Conservation (phyloP, 2,113 vertebrate genomes). For the Melanerpes formicivorus region DNA sequence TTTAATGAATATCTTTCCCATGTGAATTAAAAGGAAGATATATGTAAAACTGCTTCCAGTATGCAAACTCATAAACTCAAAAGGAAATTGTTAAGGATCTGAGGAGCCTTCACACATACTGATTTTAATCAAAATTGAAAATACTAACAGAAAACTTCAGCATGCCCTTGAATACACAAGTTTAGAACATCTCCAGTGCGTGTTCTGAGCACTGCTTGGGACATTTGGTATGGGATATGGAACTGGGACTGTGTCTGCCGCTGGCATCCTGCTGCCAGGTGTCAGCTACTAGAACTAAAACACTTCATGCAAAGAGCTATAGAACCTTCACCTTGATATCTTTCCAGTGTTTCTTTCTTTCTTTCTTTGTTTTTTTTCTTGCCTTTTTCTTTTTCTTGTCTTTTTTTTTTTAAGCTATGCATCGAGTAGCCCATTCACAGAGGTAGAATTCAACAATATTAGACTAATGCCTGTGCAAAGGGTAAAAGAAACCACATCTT, state of each 20-base stretch:
- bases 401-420: neutral
- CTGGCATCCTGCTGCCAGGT: neutral
- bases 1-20: slow-evolving; percentile 30
- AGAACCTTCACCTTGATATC: neutral
- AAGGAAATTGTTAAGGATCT: slow-evolving; percentile 38
- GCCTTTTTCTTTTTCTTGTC: no score
- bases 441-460: neutral
- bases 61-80: slow-evolving; percentile 43
- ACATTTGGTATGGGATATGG: neutral
- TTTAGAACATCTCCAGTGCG: neutral
- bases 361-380: no score
- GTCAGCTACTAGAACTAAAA: neutral
- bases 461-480: slow-evolving; percentile 30
- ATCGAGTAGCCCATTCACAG: neutral
- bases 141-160: neutral
- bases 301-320: neutral
- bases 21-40: slow-evolving; percentile 18
- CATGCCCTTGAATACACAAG: neutral
- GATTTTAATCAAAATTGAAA: slow-evolving; percentile 53
- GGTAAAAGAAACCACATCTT: slow-evolving; percentile 12
- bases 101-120: slow-evolving; percentile 4
- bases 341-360: neutral
- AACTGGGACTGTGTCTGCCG: neutral
- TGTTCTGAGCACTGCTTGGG: neutral
- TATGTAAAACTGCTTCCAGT: slow-evolving; percentile 42